Evolutionary conservation across 2,113 vertebrate genomes (phyloP).

Genomic region (Felis catus): F.catus_Fca126_mat1.0 CM031418.1:97047501-97048000

Average conservation of each 20-base stretch:
- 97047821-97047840: neutral
- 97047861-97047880: neutral
- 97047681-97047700: neutral
- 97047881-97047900: neutral
- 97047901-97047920: conserved; percentile 56
- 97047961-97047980: conserved; percentile 58
- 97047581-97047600: neutral
- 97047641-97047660: neutral
- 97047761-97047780: conserved; percentile 34
- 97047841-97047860: neutral
- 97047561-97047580: neutral
- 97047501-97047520: neutral
- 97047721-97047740: neutral
- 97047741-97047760: neutral
- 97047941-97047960: conserved; percentile 64
- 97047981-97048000: conserved; percentile 52
- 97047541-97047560: neutral
- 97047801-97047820: neutral
- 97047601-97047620: neutral
- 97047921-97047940: neutral
- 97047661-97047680: neutral
- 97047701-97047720: neutral
- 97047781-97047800: neutral
- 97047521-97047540: neutral
- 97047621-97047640: neutral